Evolutionary conservation across 2,888 invertebrate species (phyloP), one percentile per base, ranked within the genome.

Genomic region (Stenurella melanura): DNA sequence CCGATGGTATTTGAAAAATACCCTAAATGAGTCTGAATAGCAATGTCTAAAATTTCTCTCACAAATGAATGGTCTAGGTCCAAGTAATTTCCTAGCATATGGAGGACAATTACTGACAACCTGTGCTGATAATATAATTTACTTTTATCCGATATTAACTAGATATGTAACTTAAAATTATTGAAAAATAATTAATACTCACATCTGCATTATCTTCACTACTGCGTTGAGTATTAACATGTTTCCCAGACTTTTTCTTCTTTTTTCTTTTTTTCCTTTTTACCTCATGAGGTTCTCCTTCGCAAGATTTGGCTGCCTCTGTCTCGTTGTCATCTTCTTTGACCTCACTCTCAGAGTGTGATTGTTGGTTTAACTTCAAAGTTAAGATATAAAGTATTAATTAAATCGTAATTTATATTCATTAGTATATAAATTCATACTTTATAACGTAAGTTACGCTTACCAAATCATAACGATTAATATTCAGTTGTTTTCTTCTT

Each of bases 381-480:
- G 76, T 66, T 56, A 19, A 15, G 19, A 9, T 4, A 66, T 6
- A 38, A 17, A 15, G 19, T 17, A 42, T 42, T 0, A 50, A 54
- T 11, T n/a, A 42, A n/a, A 34, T 30, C 6, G 57, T 12, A 26
- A 38, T 9, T 15, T 42, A 2, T 1, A 18, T n/a, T 9, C 5
- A 38, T 38, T 6, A 42, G 19, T 50, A 12, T 12, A 66, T 21
- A 6, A 50, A 15, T 50, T 54, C 54, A 57, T 58, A 18, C 34
- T 21, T 26, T 18, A 58, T 54, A 9, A 69, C 21, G 1, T 63
- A 15, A 17, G 21, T 10, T 7, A 17, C 2, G 89, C 90, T 89
- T 90, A 95, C 95, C 92, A 95, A 90, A 90, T 94, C 93, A 84
- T 94, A 95, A 82, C 93, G 91, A 89, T 94, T 94, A 74, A 93